Evolutionary conservation across 2,113 vertebrate species (phyloP).

Genomic region (Lutjanus erythropterus): DNA sequence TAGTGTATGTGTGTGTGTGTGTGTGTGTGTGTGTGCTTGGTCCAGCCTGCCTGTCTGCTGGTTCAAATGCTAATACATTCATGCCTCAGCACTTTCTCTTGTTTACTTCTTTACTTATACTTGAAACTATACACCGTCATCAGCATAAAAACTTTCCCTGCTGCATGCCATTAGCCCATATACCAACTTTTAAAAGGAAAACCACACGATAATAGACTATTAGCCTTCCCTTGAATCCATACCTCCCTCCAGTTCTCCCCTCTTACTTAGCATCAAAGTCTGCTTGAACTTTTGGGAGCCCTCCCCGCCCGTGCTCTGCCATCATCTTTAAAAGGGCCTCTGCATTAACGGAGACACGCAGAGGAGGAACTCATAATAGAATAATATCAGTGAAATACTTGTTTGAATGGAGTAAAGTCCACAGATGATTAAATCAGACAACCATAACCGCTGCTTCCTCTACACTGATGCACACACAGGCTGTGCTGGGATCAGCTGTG

Average conservation of each 20-base stretch:
- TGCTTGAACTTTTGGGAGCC: background rate
- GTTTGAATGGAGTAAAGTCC: background rate
- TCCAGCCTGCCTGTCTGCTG: conserved; percentile 15
- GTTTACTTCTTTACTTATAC: conserved; percentile 64
- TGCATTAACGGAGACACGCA: background rate
- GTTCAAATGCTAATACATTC: conserved; percentile 50
- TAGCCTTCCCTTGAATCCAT: conserved; percentile 31
- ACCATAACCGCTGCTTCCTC: background rate
- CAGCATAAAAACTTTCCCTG: conserved; percentile 64
- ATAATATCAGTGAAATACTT: background rate
- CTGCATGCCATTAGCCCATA: conserved; percentile 61
- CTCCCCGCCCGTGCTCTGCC: background rate
- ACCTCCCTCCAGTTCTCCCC: background rate
- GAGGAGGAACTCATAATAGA: background rate
- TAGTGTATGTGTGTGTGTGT: too few species aligned
- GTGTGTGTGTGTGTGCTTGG: background rate
- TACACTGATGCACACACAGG: background rate
- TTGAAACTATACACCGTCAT: conserved; percentile 58
- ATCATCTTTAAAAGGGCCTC: background rate
- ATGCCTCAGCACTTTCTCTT: conserved; percentile 68
- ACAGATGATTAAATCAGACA: conserved; percentile 30
- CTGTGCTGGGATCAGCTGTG: background rate
- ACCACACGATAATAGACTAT: conserved; percentile 38
- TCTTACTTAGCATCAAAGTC: conserved; percentile 45
- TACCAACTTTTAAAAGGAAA: conserved; percentile 37